Evolutionary conservation across 2,888 invertebrate species (phyloP).

Genomic region (Cryptosula pallasiana): DNA sequence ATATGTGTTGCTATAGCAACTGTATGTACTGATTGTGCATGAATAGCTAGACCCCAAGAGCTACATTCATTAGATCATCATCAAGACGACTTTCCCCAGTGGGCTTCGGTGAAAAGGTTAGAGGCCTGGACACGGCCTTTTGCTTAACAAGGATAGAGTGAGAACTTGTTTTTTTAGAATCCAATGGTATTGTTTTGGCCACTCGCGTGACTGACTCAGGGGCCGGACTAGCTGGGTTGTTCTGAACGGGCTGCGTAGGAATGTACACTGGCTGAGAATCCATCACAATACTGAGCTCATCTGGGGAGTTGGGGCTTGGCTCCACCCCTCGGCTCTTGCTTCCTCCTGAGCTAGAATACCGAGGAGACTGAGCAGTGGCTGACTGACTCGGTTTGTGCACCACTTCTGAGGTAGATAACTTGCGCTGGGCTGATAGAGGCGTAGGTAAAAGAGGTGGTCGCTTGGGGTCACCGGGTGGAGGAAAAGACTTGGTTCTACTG

Average conservation of each 20-base stretch:
- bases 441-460: constrained; percentile 22
- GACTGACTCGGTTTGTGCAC: background rate
- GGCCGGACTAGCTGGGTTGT: background rate
- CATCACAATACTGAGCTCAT: background rate
- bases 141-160: background rate
- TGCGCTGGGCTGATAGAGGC: background rate
- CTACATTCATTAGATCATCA: background rate
- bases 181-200: constrained; percentile 7
- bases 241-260: constrained; percentile 8
- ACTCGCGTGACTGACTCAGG: background rate
- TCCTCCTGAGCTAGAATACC: background rate
- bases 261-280: background rate
- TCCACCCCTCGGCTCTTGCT: background rate
- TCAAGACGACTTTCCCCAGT: background rate
- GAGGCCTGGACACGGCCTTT: background rate
- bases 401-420: background rate
- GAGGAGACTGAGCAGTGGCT: background rate
- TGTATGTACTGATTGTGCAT: no score
- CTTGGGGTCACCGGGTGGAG: background rate
- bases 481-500: background rate
- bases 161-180: background rate
- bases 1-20: no score
- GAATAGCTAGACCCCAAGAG: no score
- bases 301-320: constrained; percentile 16
- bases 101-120: background rate